Evolutionary conservation across 2,888 invertebrate species (phyloP), one percentile per base, ranked within the genome.

Genomic region (Dryobota labecula): DNA sequence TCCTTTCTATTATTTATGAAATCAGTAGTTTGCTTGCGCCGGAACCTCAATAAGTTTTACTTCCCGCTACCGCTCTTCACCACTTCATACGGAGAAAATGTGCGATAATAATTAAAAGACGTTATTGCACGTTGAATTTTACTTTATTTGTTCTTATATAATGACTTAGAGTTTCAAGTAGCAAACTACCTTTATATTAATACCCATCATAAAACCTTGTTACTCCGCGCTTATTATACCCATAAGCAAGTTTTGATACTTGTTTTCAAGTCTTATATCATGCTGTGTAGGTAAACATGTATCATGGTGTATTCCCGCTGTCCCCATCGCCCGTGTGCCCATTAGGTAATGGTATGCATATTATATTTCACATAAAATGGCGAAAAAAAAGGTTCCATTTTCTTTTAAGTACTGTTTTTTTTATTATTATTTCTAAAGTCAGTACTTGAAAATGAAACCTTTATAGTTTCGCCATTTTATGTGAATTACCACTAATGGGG

Each of bases 61-160:
- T 15, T 56, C 2, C 15, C 51, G 51, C 71, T 63, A 7, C 11
- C 33, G 4, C n/a, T 36, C 18, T 20, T 53, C 6, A 54, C 20
- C 24, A 11, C 7, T 15, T 30, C n/a, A 53, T 30, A 20, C 20
- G n/a, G n/a, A 57, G 49, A 49, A 70, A 73, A 61, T 43, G 18
- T n/a, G n/a, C 4, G 15, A 36, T 43, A 62, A 63, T 45, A 62
- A 63, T 45, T 74, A 74, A 74, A 72, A 75, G 18, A n/a, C 30
- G 7, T 18, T 41, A 33, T 47, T 56, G 9, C 38, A 9, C n/a
- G n/a, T n/a, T 66, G 30, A 47, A 62, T 58, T 79, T 2, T 47
- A 43, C 30, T 79, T 66, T 79, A 74, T 76, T 79, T 38, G 8
- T 45, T 27, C 6, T 6, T 43, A 18, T 47, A 49, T 6, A 24